phyloP scores from a whole-genome alignment of 2,113 vertebrate genomes.

The Phyllopteryx taeniolatus region DNA sequence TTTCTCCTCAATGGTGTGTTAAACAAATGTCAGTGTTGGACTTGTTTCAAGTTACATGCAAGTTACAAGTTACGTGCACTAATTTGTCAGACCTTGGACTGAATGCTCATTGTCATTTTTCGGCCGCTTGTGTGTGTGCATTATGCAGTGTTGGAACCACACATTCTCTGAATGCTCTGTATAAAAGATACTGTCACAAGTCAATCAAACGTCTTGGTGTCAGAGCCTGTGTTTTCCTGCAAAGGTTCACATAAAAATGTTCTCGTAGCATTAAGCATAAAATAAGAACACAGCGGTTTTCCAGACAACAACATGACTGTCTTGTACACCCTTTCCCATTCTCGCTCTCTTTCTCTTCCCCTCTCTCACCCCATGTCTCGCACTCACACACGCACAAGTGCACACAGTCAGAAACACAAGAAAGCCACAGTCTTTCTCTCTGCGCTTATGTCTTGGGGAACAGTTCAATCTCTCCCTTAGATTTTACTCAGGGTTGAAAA shows the following conservation, averaged over 20 bases:
- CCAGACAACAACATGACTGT: slow-evolving; percentile 35
- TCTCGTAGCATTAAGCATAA: slow-evolving; percentile 44
- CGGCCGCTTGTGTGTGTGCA: slow-evolving; percentile 46
- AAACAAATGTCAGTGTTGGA: slow-evolving; percentile 49
- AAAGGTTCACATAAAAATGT: slow-evolving; percentile 33
- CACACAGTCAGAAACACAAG: slow-evolving; percentile 29
- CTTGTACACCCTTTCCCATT: slow-evolving; percentile 34
- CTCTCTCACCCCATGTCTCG: slow-evolving; percentile 2
- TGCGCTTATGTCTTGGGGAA: slow-evolving; percentile 70
- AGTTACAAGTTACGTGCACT: slow-evolving; percentile 49
- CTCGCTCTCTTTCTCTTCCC: slow-evolving; percentile 18
- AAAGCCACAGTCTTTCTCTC: slow-evolving; percentile 58
- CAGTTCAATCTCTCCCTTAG: slow-evolving; percentile 69
- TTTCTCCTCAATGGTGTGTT: slow-evolving; percentile 66
- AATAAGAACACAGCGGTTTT: slow-evolving; percentile 45
- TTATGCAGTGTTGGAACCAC: slow-evolving; percentile 43
- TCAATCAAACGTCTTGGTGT: slow-evolving; percentile 24
- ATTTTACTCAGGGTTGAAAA: slow-evolving; percentile 81
- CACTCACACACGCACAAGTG: slow-evolving; percentile 12
- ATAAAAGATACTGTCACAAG: slow-evolving; percentile 45
- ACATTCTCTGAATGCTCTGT: slow-evolving; percentile 30
- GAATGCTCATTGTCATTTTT: slow-evolving; percentile 50
- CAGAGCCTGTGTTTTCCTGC: slow-evolving; percentile 35
- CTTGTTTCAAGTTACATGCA: slow-evolving; percentile 38
- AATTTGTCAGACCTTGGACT: slow-evolving; percentile 60